Percentiles rank a stretch among this genome's conserved stretches.
These are phyloP conservation scores for Agapornis roseicollis DNA, from an alignment of 2,113 vertebrate species.

Conservation along the genomic window DNA sequence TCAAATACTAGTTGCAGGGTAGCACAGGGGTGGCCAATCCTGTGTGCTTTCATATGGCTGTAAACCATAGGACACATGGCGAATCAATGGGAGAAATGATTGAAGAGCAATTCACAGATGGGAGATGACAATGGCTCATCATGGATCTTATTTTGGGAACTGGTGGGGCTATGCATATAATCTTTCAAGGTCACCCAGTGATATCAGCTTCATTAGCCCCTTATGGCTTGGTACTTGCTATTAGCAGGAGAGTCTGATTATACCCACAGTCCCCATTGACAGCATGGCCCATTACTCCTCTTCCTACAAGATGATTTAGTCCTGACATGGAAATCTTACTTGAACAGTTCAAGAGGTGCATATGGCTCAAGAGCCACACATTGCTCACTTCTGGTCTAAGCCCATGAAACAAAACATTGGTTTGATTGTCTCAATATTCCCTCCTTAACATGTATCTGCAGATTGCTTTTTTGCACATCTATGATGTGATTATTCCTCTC, in stretches of 20 bases:
- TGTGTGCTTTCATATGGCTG: background rate
- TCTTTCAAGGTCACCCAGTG: slow-evolving; percentile 43
- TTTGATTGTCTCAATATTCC: background rate
- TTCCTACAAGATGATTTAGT: background rate
- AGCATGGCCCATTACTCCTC: slow-evolving; percentile 36
- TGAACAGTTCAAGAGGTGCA: background rate
- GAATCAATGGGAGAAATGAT: slow-evolving; percentile 60
- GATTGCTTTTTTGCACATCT: background rate
- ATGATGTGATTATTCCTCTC: background rate
- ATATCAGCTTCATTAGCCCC: slow-evolving; percentile 40
- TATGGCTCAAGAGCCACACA: slow-evolving; percentile 17
- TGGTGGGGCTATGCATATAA: background rate
- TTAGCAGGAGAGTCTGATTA: slow-evolving; percentile 26
- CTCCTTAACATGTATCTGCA: background rate
- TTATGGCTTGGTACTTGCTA: background rate
- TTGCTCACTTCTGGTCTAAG: background rate
- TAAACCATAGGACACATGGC: slow-evolving; percentile 46
- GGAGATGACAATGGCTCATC: slow-evolving; percentile 50
- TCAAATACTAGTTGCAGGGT: slow-evolving; percentile 2
- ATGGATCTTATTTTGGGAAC: slow-evolving; percentile 42
- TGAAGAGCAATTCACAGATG: slow-evolving; percentile 41
- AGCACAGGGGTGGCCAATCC: background rate
- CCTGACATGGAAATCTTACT: slow-evolving; percentile 17
- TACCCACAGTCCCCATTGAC: background rate
- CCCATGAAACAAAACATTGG: background rate